Conservation (phyloP, 1,140 invertebrate species). For the Antheraea mylitta region DNA sequence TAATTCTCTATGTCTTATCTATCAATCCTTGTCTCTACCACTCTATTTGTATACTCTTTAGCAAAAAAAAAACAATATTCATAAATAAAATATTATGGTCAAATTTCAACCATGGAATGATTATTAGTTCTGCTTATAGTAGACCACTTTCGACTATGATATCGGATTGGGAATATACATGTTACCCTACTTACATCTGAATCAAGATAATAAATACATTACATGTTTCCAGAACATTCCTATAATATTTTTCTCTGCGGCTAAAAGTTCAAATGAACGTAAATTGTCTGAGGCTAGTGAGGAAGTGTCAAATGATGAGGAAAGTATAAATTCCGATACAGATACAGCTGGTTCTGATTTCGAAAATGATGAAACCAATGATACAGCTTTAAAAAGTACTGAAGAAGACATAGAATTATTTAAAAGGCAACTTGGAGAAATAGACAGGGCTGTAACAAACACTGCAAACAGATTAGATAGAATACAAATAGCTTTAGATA, state of each 20-base stretch:
- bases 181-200: no score
- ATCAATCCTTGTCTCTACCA: no score
- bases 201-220: background rate
- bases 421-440: constrained; percentile 55
- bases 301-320: constrained; percentile 32
- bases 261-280: constrained; percentile 77
- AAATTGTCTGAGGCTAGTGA: constrained; percentile 61
- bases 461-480: constrained; percentile 75
- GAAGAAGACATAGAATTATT: constrained; percentile 70
- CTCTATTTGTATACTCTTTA: no score
- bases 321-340: constrained; percentile 26
- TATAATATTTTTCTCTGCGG: constrained; percentile 74
- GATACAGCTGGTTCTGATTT: constrained; percentile 20
- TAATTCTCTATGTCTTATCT: no score
- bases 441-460: constrained; percentile 63
- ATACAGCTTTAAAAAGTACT: constrained; percentile 55
- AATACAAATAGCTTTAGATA: constrained; percentile 74
- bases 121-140: no score
- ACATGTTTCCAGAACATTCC: constrained; percentile 54
- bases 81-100: no score
- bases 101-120: no score
- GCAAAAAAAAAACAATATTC: no score
- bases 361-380: constrained; percentile 34
- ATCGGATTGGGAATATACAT: no score
- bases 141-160: no score